These are phyloP conservation scores for Cylloceria caligata DNA, from an alignment of 2,888 invertebrate species.

Conservation along the genomic window DNA sequence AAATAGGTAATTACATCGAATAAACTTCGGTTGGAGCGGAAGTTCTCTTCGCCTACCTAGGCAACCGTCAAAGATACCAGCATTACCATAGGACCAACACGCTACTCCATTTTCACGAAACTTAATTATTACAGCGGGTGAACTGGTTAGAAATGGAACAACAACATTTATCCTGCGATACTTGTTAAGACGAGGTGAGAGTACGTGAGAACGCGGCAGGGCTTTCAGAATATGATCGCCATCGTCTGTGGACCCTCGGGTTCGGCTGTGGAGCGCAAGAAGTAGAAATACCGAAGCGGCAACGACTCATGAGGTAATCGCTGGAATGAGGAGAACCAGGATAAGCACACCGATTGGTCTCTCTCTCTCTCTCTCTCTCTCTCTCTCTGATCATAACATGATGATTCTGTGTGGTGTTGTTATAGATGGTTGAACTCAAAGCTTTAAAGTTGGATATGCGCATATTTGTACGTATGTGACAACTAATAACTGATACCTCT, in stretches of 20 bases:
- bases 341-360: too few relatives aligned
- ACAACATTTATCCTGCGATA: conserved; percentile 62
- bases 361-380: conserved; percentile 16
- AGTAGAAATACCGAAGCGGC: conserved; percentile 28
- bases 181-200: conserved; percentile 31
- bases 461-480: too few relatives aligned
- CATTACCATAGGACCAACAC: conserved; percentile 15
- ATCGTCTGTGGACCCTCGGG: conserved; percentile 32
- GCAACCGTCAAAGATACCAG: not conserved
- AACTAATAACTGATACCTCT: too few relatives aligned
- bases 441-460: too few relatives aligned
- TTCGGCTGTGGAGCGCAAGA: conserved; percentile 24
- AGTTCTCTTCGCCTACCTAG: not conserved
- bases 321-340: conserved; percentile 49
- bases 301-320: conserved; percentile 62
- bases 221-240: conserved; percentile 32
- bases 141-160: conserved; percentile 57
- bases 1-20: conserved; percentile 11
- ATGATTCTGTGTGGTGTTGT: too few relatives aligned
- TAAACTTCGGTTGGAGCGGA: not conserved
- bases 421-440: too few relatives aligned
- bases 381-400: too few relatives aligned
- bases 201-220: conserved; percentile 15
- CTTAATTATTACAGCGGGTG: conserved; percentile 53
- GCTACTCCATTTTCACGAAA: conserved; percentile 30